Conservation (phyloP, 2,797 vertebrate species). For the Semotilus atromaculatus region DNA sequence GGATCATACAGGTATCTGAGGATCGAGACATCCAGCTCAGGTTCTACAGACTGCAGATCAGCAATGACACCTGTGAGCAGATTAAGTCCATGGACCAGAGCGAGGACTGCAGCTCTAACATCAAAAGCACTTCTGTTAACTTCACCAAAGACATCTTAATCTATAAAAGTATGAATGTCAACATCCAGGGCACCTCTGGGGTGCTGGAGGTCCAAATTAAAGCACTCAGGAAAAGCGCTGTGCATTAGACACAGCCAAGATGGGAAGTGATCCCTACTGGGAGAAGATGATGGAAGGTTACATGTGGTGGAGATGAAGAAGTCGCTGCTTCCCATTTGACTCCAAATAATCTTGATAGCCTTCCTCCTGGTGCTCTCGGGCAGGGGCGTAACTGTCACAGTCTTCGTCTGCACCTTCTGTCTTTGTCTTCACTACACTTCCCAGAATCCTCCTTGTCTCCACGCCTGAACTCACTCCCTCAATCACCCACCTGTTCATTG, state of each 20-base stretch:
- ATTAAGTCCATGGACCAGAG: too few relatives aligned
- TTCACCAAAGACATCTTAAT: conserved; percentile 80
- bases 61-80: conserved; percentile 67
- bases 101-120: not conserved
- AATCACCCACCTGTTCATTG: too few relatives aligned
- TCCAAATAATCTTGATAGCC: too few relatives aligned
- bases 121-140: conserved; percentile 75
- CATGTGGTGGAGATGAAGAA: conserved; percentile 85
- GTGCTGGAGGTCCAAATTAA: conserved; percentile 79
- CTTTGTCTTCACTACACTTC: too few relatives aligned
- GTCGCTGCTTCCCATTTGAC: too few relatives aligned
- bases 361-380: too few relatives aligned
- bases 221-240: conserved; percentile 83
- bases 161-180: conserved; percentile 69
- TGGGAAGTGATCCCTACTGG: conserved; percentile 80
- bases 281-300: conserved; percentile 77
- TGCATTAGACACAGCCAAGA: conserved; percentile 79
- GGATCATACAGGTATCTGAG: conserved; percentile 88
- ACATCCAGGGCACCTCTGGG: conserved; percentile 78
- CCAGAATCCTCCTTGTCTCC: too few relatives aligned
- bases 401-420: too few relatives aligned
- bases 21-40: conserved; percentile 82
- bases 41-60: conserved; percentile 86
- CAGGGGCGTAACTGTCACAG: too few relatives aligned
- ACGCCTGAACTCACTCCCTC: too few relatives aligned